Percentiles rank a stretch among this genome's conserved stretches.
phyloP scores from a whole-genome alignment of 2,888 invertebrate species.

The Stenoptilia bipunctidactyla region DNA sequence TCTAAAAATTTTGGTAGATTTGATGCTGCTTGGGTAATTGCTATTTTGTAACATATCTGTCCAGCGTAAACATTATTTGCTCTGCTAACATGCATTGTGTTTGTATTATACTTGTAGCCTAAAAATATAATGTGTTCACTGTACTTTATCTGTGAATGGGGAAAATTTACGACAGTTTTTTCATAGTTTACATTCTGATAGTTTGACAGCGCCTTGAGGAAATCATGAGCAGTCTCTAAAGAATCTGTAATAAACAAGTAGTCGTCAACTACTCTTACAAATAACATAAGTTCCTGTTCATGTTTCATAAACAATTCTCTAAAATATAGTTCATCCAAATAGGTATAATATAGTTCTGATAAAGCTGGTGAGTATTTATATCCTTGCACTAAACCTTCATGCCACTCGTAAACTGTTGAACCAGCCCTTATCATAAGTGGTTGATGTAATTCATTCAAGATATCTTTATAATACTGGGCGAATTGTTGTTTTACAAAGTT shows the following conservation, averaged over 20 bases:
- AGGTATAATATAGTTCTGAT: constrained; percentile 53
- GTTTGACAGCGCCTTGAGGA: constrained; percentile 41
- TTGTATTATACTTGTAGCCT: constrained; percentile 49
- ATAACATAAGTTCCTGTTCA: constrained; percentile 31
- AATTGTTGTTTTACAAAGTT: constrained; percentile 35
- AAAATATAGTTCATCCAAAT: constrained; percentile 46
- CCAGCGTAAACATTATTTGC: constrained; percentile 47
- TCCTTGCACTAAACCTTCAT: constrained; percentile 55
- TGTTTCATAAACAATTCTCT: constrained; percentile 24
- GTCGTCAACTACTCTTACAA: constrained; percentile 58
- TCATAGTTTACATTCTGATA: constrained; percentile 52
- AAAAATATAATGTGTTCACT: constrained; percentile 45
- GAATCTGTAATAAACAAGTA: constrained; percentile 57
- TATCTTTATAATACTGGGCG: constrained; percentile 39
- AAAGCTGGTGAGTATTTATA: constrained; percentile 63
- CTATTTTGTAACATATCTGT: constrained; percentile 59
- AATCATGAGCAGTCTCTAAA: constrained; percentile 37
- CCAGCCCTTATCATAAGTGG: constrained; percentile 53
- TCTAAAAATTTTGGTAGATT: constrained; percentile 46
- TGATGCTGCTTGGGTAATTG: constrained; percentile 37
- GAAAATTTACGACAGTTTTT: constrained; percentile 54
- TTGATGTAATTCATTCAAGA: constrained; percentile 40
- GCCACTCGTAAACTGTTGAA: constrained; percentile 59
- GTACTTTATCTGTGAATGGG: constrained; percentile 28
- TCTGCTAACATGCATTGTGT: constrained; percentile 43